phyloP scores from a whole-genome alignment of 2,888 invertebrate species.

The Frankliniella intonsa region DNA sequence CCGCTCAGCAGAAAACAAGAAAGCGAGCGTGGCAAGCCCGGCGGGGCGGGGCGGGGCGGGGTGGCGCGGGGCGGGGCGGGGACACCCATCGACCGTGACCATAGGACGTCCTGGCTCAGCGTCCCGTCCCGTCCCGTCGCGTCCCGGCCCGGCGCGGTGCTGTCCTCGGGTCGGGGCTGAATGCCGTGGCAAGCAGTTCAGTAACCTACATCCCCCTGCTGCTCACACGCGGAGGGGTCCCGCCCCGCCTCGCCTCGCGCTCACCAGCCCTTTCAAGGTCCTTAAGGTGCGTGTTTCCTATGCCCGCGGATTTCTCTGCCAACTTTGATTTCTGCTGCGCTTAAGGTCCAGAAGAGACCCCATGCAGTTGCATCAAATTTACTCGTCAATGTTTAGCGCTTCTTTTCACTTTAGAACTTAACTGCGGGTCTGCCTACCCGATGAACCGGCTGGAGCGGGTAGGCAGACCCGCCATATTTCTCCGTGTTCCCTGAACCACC shows the following conservation, averaged over 20 bases:
- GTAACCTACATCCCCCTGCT: not conserved
- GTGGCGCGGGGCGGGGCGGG: not conserved
- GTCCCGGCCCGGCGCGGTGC: not conserved
- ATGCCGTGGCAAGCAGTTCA: not conserved
- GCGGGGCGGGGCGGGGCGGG: not conserved
- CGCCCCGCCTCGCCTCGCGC: not conserved
- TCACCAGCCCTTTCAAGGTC: no score
- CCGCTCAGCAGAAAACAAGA: slow-evolving; percentile 26
- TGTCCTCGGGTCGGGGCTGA: not conserved
- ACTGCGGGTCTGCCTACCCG: no score
- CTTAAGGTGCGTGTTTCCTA: no score
- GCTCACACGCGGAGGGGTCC: not conserved
- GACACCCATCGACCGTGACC: slow-evolving; percentile 15
- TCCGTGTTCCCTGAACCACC: no score
- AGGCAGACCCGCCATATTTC: no score
- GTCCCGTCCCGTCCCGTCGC: not conserved
- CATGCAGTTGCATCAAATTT: no score
- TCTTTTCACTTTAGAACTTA: no score
- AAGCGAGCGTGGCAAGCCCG: slow-evolving; percentile 9
- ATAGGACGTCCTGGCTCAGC: slow-evolving; percentile 8
- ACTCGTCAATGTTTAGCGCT: no score
- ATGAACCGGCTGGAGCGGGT: no score
- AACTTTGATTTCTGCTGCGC: no score
- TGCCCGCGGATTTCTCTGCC: no score
- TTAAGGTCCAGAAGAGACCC: no score